Evolutionary conservation across 2,888 invertebrate genomes (phyloP).

Genomic region (Eristalinus aeneus): DNA sequence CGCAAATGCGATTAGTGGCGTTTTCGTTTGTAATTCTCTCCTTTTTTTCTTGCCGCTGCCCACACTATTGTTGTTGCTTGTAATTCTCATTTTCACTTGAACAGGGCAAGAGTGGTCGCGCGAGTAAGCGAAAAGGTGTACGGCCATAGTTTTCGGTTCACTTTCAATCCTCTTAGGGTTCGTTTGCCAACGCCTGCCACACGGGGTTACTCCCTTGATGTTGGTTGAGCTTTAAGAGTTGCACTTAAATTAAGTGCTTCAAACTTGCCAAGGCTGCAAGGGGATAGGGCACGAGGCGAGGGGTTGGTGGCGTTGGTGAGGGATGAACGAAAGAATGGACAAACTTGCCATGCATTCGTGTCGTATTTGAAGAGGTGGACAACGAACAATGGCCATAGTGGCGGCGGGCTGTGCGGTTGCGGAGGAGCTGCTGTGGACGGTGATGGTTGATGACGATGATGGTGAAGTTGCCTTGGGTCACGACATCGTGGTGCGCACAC

Average conservation of each 20-base stretch:
- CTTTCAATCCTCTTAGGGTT: constrained; percentile 3
- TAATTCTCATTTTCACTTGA: neutral
- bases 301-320: neutral
- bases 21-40: constrained; percentile 3
- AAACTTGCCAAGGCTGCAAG: constrained; percentile 7
- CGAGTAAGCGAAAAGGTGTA: neutral
- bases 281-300: neutral
- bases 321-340: neutral
- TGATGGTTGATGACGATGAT: neutral
- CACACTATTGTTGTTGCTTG: neutral
- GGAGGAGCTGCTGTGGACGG: neutral
- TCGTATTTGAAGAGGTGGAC: neutral
- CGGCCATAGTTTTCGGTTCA: neutral
- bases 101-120: neutral
- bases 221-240: constrained; percentile 7
- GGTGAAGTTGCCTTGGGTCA: constrained; percentile 3
- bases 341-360: neutral
- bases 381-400: neutral
- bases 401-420: too few relatives aligned
- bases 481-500: neutral
- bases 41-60: neutral
- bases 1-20: constrained; percentile 26
- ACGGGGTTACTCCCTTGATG: neutral
- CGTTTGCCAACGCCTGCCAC: neutral
- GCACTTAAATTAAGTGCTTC: constrained; percentile 23